Base-by-base conservation (phyloP, 2,797 vertebrate species). In the Ptychobarbus kaznakovi region DNA sequence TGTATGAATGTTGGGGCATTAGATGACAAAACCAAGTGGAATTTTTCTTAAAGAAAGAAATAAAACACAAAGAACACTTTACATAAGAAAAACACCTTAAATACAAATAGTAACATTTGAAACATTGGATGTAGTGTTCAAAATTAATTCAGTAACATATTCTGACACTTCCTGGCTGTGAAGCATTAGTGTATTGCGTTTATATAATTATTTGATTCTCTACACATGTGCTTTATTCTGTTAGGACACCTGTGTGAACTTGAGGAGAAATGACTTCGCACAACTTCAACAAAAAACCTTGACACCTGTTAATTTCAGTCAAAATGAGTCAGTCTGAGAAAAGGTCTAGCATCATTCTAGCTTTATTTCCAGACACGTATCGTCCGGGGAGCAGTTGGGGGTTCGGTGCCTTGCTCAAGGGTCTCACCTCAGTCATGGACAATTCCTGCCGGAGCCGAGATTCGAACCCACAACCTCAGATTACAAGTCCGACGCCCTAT, bases 21-120 rank as follows among this genome's bases (percentile, higher is more conserved):
- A 56, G 46, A 58, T 82, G 56, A 79, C 76, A 80, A 72, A 77
- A 51, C 20, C 53, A n/a, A 74, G 66, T 70, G 65, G 38, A 32
- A 12, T 53, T 76, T 58, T 77, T 78, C 32, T 16, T 20, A 58
- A 58, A 40, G 35, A 20, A 6, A 51, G 20, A 35, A 82, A 80
- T 35, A 16, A 56, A 69, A 38, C 68, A n/a, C 65, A 72, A 40
- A n/a, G 25, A n/a, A 18, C 2, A 70, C 4, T 25, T 56, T 70
- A 40, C 9, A 16, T 32, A 35, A 20, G 16, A 4, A 73, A 16
- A 22, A 53, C 25, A 9, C 12, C 65, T 65, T 6, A 40, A 32
- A 3, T 38, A 51, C 18, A 22, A 3, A 53, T 15, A 11, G 2
- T 73, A 13, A 51, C 4, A 9, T 25, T 66, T 83, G 20, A 74